These are phyloP conservation scores for Pipistrellus pipistrellus DNA, from an alignment of 2,797 vertebrate genomes.

Conservation along the genomic window DNA sequence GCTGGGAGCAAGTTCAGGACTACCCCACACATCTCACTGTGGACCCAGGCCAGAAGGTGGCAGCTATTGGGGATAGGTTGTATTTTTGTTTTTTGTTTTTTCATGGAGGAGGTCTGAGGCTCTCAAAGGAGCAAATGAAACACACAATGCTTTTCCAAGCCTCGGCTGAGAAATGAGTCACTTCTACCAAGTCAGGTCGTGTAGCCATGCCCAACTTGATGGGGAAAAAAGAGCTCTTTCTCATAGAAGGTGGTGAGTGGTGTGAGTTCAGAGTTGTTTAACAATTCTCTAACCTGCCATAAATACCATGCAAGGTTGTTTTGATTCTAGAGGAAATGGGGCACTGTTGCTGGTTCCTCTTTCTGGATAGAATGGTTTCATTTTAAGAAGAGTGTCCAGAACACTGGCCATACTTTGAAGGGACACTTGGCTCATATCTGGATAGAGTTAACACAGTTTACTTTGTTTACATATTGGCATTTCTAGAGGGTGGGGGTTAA, in stretches of 20 bases:
- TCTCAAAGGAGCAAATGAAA: conserved; percentile 14
- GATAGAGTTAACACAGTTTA: neutral
- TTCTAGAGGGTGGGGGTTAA: neutral
- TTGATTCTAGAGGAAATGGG: neutral
- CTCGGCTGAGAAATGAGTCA: neutral
- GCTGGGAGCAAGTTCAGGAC: neutral
- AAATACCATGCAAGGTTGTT: neutral
- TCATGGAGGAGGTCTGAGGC: neutral
- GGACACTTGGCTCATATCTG: neutral
- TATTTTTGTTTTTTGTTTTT: neutral
- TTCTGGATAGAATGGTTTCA: neutral
- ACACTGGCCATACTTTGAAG: neutral
- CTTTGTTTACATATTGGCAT: neutral
- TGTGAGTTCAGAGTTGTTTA: neutral
- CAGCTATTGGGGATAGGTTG: neutral
- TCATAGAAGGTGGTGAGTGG: neutral
- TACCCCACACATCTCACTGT: neutral
- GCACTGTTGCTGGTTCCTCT: neutral
- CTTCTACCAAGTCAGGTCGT: neutral
- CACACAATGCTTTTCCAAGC: neutral
- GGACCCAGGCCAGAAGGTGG: neutral
- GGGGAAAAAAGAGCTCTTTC: neutral
- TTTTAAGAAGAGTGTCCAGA: neutral
- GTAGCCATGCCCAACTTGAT: neutral
- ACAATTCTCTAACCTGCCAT: neutral